Percentiles rank a stretch among this genome's conserved stretches.
Conservation (phyloP, 2,113 vertebrate species). For the Strix uralensis region DNA sequence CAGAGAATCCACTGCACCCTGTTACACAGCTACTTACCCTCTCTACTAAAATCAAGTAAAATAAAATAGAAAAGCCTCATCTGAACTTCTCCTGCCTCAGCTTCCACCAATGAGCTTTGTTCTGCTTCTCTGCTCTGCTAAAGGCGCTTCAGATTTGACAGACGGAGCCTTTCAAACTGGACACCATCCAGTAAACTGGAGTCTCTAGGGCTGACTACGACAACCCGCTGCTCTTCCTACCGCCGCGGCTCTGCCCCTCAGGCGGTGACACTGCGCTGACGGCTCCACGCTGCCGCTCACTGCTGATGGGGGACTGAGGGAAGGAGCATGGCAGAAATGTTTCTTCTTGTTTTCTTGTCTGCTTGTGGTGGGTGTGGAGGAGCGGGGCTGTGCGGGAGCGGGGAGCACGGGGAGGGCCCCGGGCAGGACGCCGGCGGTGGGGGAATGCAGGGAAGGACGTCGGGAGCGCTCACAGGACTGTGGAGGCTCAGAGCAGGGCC, state of each 20-base stretch:
- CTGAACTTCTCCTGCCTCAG: neutral
- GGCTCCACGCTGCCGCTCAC: rapidly evolving
- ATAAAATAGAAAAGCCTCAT: neutral
- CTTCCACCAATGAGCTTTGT: rapidly evolving
- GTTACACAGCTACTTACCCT: neutral
- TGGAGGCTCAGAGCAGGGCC: neutral
- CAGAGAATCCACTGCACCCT: neutral
- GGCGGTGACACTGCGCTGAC: neutral
- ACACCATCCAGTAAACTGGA: neutral
- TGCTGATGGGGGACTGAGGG: neutral
- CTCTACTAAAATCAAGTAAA: neutral
- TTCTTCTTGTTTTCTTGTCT: neutral
- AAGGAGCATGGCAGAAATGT: rapidly evolving
- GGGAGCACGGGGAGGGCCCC: neutral
- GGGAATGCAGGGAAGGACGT: neutral
- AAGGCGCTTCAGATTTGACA: neutral
- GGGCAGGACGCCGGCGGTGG: neutral
- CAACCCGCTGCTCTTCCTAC: neutral
- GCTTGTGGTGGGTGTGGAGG: neutral
- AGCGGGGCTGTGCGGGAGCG: rapidly evolving
- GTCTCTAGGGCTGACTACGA: neutral
- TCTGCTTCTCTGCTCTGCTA: neutral
- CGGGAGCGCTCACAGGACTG: rapidly evolving
- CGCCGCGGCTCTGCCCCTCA: neutral
- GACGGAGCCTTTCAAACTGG: neutral